These are phyloP conservation scores for Botia almorhae DNA, from an alignment of 2,797 vertebrate species.

Conservation along the genomic window DNA sequence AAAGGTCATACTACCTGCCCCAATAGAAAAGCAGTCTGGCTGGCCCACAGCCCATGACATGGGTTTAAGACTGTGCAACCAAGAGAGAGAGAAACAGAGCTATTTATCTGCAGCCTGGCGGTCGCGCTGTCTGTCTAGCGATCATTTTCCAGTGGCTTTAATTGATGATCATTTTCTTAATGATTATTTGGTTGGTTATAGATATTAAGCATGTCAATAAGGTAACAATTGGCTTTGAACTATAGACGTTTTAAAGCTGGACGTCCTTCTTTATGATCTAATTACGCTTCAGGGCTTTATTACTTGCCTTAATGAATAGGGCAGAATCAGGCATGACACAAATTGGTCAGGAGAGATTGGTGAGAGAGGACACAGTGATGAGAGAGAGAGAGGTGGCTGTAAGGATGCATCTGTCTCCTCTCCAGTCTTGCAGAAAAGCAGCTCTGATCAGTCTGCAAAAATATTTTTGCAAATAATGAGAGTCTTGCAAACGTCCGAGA, in stretches of 20 bases:
- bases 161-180: constrained; percentile 34
- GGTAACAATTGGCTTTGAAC: constrained; percentile 25
- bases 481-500: constrained; percentile 26
- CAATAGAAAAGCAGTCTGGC: constrained; percentile 34
- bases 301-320: constrained; percentile 33
- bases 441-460: constrained; percentile 27
- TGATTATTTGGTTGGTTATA: constrained; percentile 8
- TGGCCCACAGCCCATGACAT: constrained; percentile 20
- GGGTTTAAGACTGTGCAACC: constrained; percentile 12
- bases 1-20: constrained; percentile 23
- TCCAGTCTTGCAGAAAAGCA: constrained; percentile 28
- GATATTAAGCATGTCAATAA: constrained; percentile 24
- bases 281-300: constrained; percentile 15
- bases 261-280: background rate
- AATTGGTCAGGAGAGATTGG: constrained; percentile 14
- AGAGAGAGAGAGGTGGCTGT: background rate
- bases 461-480: constrained; percentile 34
- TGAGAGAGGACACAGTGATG: background rate
- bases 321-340: constrained; percentile 13
- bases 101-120: constrained; percentile 11
- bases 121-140: background rate
- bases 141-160: constrained; percentile 14
- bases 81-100: background rate
- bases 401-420: constrained; percentile 11
- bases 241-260: constrained; percentile 24